Evolutionary conservation across 64 coral and sea anemone species (phyloP).

Genomic region (Porites australiensis): DNA sequence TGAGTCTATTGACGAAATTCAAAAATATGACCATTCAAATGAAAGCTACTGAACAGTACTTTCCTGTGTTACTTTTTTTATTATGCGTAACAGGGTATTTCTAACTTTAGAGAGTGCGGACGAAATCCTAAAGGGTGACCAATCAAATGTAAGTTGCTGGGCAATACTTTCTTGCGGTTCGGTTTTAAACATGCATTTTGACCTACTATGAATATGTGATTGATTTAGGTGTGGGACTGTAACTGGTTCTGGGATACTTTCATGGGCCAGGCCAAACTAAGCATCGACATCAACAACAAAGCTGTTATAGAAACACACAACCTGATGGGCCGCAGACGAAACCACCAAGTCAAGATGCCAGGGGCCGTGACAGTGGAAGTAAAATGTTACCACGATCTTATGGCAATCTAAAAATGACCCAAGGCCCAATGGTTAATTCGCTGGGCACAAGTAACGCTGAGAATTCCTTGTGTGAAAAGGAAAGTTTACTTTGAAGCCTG

Average conservation of each 20-base stretch:
- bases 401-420: conserved; percentile 52
- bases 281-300: conserved; percentile 80
- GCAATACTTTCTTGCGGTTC: too few relatives aligned
- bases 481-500: too few relatives aligned
- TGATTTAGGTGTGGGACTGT: conserved; percentile 81
- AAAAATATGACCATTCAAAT: too few relatives aligned
- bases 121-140: too few relatives aligned
- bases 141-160: too few relatives aligned
- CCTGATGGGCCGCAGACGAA: conserved; percentile 76
- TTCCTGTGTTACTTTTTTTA: too few relatives aligned
- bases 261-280: conserved; percentile 90
- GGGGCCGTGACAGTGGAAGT: conserved; percentile 80
- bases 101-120: too few relatives aligned
- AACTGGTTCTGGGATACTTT: conserved; percentile 88
- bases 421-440: neutral
- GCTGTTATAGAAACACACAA: conserved; percentile 37
- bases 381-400: conserved; percentile 61
- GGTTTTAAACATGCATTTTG: too few relatives aligned
- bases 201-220: too few relatives aligned
- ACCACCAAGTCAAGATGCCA: conserved; percentile 64
- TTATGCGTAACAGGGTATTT: too few relatives aligned
- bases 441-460: neutral
- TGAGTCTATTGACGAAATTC: too few relatives aligned
- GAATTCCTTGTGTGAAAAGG: neutral
- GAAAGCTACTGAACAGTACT: too few relatives aligned